These are phyloP conservation scores for Synergus japonicus DNA, from an alignment of 2,888 invertebrate genomes.

Conservation along the genomic window DNA sequence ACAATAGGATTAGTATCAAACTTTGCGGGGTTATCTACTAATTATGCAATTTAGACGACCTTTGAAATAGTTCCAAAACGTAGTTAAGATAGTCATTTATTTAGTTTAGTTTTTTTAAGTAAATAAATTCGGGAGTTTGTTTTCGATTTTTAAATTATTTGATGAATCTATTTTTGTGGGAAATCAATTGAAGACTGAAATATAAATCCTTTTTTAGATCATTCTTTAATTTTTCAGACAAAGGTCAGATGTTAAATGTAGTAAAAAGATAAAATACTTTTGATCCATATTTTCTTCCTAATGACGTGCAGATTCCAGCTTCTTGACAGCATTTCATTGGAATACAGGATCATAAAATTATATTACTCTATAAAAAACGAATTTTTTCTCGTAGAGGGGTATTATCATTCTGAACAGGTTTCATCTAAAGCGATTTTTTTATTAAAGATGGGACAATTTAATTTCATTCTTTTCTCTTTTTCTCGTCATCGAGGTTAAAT, in stretches of 20 bases:
- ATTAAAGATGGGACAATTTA: not conserved
- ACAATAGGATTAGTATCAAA: constrained; percentile 13
- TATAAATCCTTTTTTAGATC: not conserved
- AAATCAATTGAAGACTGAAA: not conserved
- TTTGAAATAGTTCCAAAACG: not conserved
- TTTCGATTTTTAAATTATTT: not conserved
- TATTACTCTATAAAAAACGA: not conserved
- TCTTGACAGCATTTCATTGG: not conserved
- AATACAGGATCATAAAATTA: not conserved
- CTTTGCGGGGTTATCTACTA: not conserved
- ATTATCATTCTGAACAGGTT: not conserved
- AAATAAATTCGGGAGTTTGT: not conserved
- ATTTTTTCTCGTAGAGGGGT: not conserved
- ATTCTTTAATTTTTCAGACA: not conserved
- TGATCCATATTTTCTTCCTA: not conserved
- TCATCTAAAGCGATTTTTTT: not conserved
- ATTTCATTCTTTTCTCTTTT: not conserved
- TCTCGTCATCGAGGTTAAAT: not conserved
- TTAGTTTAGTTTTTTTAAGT: not conserved
- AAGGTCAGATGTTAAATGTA: not conserved
- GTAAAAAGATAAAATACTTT: not conserved
- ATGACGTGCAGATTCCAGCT: not conserved
- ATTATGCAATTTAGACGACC: not conserved
- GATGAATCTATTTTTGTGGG: not conserved
- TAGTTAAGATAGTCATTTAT: not conserved